Conservation (phyloP, 1,140 invertebrate species). For the Heliconius eleuchia region DNA sequence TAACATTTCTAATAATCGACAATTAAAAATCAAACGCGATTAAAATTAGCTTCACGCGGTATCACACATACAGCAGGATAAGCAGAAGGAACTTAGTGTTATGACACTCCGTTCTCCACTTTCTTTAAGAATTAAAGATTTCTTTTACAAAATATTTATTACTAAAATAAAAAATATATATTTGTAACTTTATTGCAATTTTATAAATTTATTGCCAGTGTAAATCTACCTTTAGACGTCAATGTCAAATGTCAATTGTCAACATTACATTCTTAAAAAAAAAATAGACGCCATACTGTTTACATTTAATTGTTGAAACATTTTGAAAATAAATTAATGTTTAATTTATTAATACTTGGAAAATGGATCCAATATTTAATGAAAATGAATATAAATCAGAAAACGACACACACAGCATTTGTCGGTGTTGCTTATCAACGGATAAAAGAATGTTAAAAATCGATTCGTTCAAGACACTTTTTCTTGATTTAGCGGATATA, state of each 20-base stretch:
- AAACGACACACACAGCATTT: constrained; percentile 40
- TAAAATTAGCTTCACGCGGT: too few species aligned
- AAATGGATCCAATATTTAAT: constrained; percentile 17
- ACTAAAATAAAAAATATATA: too few species aligned
- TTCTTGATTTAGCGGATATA: constrained; percentile 58
- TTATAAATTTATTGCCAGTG: not conserved
- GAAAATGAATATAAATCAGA: constrained; percentile 32
- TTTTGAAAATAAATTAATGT: constrained; percentile 21
- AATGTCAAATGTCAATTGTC: constrained; percentile 26
- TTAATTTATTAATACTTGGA: constrained; percentile 3
- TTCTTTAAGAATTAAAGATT: too few species aligned
- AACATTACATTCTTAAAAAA: constrained; percentile 17
- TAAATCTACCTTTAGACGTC: not conserved
- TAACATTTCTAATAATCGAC: too few species aligned
- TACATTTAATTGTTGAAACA: constrained; percentile 23
- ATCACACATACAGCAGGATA: too few species aligned
- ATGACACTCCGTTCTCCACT: too few species aligned
- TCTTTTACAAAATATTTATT: too few species aligned
- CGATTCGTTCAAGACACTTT: constrained; percentile 34
- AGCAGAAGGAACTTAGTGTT: too few species aligned
- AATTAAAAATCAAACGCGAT: too few species aligned
- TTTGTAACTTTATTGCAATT: too few species aligned
- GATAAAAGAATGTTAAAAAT: constrained; percentile 46
- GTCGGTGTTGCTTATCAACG: constrained; percentile 64
- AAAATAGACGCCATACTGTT: constrained; percentile 38